Conservation (phyloP, 2,888 invertebrate genomes). For the Ormyrus thymus region DNA sequence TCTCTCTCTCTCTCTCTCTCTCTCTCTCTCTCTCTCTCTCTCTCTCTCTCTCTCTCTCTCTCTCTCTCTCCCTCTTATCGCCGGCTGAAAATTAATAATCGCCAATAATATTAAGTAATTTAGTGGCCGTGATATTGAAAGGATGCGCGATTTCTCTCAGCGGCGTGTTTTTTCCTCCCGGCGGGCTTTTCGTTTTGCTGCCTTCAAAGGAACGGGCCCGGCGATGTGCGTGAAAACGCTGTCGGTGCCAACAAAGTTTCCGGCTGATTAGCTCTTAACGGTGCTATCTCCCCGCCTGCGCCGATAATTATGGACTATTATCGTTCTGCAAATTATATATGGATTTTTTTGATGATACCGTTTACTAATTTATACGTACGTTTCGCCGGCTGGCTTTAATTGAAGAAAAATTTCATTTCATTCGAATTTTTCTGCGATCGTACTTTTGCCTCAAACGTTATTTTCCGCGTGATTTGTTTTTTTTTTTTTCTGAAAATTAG, state of each 20-base stretch:
- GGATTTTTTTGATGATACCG: constrained; percentile 5
- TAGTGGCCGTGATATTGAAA: constrained; percentile 19
- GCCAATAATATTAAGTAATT: constrained; percentile 50
- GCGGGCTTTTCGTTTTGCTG: neutral
- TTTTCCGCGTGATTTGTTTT: too few relatives aligned
- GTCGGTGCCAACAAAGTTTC: neutral
- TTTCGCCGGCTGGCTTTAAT: constrained; percentile 16
- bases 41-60: constrained; percentile 1
- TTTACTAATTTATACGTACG: neutral
- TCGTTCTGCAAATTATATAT: constrained; percentile 19
- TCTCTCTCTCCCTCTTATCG: constrained; percentile 29
- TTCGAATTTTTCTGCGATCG: neutral
- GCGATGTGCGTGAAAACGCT: neutral
- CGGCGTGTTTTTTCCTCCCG: too few relatives aligned
- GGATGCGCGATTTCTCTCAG: constrained; percentile 3
- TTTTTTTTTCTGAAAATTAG: too few relatives aligned
- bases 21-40: constrained; percentile 34
- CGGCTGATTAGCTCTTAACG: neutral
- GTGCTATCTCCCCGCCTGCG: too few relatives aligned
- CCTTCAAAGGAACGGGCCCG: constrained; percentile 2
- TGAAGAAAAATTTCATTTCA: constrained; percentile 30
- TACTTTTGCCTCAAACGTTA: too few relatives aligned
- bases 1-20: neutral
- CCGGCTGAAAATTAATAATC: constrained; percentile 47
- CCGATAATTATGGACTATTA: constrained; percentile 32